Evolutionary conservation across 2,797 vertebrate genomes (phyloP).

Genomic region (Bryconaethiops microstoma): DNA sequence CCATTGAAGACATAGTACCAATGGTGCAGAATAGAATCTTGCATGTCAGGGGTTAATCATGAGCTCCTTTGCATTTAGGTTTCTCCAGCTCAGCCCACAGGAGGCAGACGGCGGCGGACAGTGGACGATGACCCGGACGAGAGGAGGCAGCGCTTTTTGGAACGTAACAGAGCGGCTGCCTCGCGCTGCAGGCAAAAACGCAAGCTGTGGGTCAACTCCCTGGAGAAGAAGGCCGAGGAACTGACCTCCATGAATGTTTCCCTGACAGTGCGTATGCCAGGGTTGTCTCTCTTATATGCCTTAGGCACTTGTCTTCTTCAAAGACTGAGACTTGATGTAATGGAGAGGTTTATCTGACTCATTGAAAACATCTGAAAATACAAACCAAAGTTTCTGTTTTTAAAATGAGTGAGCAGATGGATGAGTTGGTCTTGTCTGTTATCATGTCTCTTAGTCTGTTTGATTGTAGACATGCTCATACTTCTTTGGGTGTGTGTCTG

Average conservation of each 20-base stretch:
- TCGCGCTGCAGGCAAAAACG: slow-evolving; percentile 97
- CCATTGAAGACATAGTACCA: background rate
- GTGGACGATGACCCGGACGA: slow-evolving; percentile 95
- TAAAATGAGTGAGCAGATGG: background rate
- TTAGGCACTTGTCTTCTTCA: background rate
- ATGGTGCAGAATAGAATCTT: background rate
- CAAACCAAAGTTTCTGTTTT: slow-evolving; percentile 1
- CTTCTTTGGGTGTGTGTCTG: background rate
- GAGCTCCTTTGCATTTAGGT: slow-evolving; percentile 74
- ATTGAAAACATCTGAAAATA: slow-evolving; percentile 20
- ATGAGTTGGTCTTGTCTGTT: slow-evolving; percentile 34
- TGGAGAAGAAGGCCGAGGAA: slow-evolving; percentile 98
- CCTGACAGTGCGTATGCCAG: slow-evolving; percentile 85
- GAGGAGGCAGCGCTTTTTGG: slow-evolving; percentile 92
- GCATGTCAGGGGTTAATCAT: background rate
- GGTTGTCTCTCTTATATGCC: background rate
- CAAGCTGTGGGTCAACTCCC: slow-evolving; percentile 92
- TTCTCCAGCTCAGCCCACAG: slow-evolving; percentile 95
- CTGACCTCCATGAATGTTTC: slow-evolving; percentile 92
- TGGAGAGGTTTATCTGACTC: slow-evolving; percentile 15
- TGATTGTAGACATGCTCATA: background rate
- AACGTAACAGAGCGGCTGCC: slow-evolving; percentile 93
- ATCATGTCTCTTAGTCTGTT: background rate
- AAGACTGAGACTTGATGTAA: slow-evolving; percentile 6
- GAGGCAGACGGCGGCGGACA: slow-evolving; percentile 88